Base-by-base conservation (phyloP, 1,140 invertebrate genomes). In the Drosophila truncata region DNA sequence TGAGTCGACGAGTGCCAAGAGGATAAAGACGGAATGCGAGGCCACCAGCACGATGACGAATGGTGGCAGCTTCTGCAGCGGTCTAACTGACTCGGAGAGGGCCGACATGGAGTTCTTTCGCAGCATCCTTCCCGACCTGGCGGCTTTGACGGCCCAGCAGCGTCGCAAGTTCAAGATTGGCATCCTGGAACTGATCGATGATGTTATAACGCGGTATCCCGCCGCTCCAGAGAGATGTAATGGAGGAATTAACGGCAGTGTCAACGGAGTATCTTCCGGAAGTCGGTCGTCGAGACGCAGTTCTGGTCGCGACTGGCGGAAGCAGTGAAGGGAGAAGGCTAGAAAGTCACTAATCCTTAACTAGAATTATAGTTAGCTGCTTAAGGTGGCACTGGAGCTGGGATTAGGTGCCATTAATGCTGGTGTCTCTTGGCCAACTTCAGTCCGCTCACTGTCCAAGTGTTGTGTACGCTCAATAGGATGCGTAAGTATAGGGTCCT, bases 91-190 rank as follows among this genome's bases (percentile, higher is more conserved):
- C 10, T 76, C 72, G 3, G 91, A 92, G 55, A 39, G 87, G 47
- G 73, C 91, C 29, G 91, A 92, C 62, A 91, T 92, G 86, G 91
- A 92, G 52, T 92, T 92, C 83, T 92, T 92, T 33, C 82, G 91
- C 18, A 92, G 91, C 74, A 82, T 92, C 39, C 57, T 92, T 11
- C 91, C 91, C 8, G 91, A 92, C 46, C 87, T 92, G 62, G 81
- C 78, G 1, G 72, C 64, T 2, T 52, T 92, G n/a, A 92, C 90
- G 11, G 73, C 90, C 13, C 81, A 87, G 35, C 91, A 92, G 42
- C 92, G 91, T 27, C 71, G 91, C 33, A 92, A 92, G 31, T 91
- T 92, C 25, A 92, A 92, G 76, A 92, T 92, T 44, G 91, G 91
- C 20, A 90, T 92, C 27, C 73, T 92, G 8, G 90, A 92, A 60